These are phyloP conservation scores for Hyperoplus lanceolatus DNA, from an alignment of 2,797 vertebrate species.

Conservation along the genomic window DNA sequence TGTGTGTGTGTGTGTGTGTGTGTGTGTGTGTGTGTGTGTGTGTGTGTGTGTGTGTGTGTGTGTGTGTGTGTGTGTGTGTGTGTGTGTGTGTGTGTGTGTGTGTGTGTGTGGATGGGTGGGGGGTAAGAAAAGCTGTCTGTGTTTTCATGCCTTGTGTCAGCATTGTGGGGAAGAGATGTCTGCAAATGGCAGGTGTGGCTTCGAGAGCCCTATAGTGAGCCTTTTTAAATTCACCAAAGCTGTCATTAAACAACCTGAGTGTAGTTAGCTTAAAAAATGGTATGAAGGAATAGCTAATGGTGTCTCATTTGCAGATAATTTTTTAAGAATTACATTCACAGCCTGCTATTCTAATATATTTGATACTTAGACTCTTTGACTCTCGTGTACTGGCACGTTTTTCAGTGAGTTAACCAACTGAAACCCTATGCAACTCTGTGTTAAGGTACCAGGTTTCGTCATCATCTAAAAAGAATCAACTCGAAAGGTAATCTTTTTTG, in stretches of 20 bases:
- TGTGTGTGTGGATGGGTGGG: slow-evolving; percentile 25
- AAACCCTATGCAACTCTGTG: not conserved
- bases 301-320: not conserved
- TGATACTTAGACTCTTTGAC: not conserved
- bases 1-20: slow-evolving; percentile 16
- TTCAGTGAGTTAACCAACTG: not conserved
- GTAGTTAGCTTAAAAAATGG: slow-evolving; percentile 33
- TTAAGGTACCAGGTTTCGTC: not conserved
- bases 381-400: not conserved
- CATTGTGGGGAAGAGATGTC: slow-evolving; percentile 60
- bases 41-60: slow-evolving; percentile 22
- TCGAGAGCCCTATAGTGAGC: slow-evolving; percentile 49
- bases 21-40: slow-evolving; percentile 13
- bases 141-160: slow-evolving; percentile 66
- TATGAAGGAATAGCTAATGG: not conserved
- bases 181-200: slow-evolving; percentile 71
- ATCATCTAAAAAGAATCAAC: not conserved
- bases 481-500: not conserved
- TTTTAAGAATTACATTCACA: not conserved
- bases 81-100: slow-evolving; percentile 19
- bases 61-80: slow-evolving; percentile 19
- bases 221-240: slow-evolving; percentile 39
- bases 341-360: not conserved
- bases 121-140: slow-evolving; percentile 59
- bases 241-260: slow-evolving; percentile 32